Evolutionary conservation across 2,888 invertebrate species (phyloP).

Genomic region (Mythimna lalbum): DNA sequence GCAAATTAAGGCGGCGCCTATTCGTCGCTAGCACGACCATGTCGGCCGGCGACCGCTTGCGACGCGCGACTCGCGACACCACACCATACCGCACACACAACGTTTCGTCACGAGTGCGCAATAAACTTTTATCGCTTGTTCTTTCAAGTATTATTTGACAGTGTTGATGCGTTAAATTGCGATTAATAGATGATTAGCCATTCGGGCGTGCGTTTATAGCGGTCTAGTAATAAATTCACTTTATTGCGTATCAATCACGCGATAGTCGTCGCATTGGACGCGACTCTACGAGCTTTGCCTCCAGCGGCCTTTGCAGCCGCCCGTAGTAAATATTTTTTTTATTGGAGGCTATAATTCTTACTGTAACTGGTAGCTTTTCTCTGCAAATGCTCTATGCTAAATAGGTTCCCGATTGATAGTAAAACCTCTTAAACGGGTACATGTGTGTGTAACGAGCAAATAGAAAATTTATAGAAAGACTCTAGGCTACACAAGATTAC

Average conservation of each 20-base stretch:
- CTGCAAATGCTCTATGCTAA: constrained; percentile 60
- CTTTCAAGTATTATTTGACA: constrained; percentile 87
- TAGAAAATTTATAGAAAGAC: constrained; percentile 21
- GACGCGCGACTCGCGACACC: constrained; percentile 46
- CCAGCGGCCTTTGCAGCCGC: constrained; percentile 55
- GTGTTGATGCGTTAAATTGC: constrained; percentile 87
- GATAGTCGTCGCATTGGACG: constrained; percentile 64
- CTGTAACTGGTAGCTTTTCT: constrained; percentile 57
- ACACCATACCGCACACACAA: constrained; percentile 55
- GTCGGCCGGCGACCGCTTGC: constrained; percentile 23
- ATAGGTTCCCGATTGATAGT: constrained; percentile 49
- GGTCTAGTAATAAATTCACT: constrained; percentile 85
- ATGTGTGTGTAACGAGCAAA: constrained; percentile 9
- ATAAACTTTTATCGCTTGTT: constrained; percentile 84
- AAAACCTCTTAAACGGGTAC: constrained; percentile 29
- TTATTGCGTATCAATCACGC: constrained; percentile 87
- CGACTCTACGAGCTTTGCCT: constrained; percentile 60
- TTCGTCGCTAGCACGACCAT: constrained; percentile 63
- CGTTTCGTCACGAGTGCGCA: constrained; percentile 70
- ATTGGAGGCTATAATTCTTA: constrained; percentile 63
- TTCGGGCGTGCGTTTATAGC: constrained; percentile 83
- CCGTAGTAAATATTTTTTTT: constrained; percentile 69
- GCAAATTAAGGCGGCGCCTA: constrained; percentile 70
- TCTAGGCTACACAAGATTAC: background rate
- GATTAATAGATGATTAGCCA: constrained; percentile 88